A percentile compares a stretch with the other conserved stretches of the same genome.
These are phyloP conservation scores for Pissodes strobi DNA, from an alignment of 1,140 invertebrate genomes.

Conservation along the genomic window DNA sequence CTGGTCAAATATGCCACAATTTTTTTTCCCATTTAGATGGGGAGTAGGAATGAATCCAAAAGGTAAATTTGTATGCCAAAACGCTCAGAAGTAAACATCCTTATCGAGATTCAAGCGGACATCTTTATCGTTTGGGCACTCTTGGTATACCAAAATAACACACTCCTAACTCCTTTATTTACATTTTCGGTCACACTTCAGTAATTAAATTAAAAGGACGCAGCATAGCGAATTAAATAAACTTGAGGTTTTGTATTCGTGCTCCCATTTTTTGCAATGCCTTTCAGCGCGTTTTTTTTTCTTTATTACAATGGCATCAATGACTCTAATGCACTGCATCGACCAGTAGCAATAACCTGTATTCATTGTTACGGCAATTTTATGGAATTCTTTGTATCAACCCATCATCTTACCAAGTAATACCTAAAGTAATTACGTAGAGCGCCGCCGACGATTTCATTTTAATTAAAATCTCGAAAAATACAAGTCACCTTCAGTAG, in stretches of 20 bases:
- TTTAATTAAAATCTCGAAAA: slow-evolving; percentile 38
- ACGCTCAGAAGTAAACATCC: too few species aligned
- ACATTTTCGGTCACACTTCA: not conserved
- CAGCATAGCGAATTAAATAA: slow-evolving; percentile 10
- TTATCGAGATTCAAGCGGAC: too few species aligned
- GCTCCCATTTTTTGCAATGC: slow-evolving; percentile 7
- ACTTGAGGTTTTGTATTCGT: slow-evolving; percentile 24
- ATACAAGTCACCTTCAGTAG: slow-evolving; percentile 28
- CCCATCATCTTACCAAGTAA: slow-evolving; percentile 29
- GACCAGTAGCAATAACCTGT: slow-evolving; percentile 29
- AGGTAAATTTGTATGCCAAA: too few species aligned
- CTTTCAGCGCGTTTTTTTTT: not conserved
- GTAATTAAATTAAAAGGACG: slow-evolving; percentile 1
- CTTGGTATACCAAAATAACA: too few species aligned
- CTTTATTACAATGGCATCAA: not conserved
- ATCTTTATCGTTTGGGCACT: too few species aligned
- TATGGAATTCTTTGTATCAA: slow-evolving; percentile 36
- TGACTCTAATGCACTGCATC: slow-evolving; percentile 9
- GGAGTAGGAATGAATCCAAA: too few species aligned
- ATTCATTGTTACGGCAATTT: slow-evolving; percentile 31
- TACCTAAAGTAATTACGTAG: slow-evolving; percentile 32
- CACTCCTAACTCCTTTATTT: too few species aligned
- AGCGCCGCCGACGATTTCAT: slow-evolving; percentile 30
- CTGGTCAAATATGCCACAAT: too few species aligned
- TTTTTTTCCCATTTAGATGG: too few species aligned